phyloP scores from a whole-genome alignment of 2,797 vertebrate species.

The Falco concolor region DNA sequence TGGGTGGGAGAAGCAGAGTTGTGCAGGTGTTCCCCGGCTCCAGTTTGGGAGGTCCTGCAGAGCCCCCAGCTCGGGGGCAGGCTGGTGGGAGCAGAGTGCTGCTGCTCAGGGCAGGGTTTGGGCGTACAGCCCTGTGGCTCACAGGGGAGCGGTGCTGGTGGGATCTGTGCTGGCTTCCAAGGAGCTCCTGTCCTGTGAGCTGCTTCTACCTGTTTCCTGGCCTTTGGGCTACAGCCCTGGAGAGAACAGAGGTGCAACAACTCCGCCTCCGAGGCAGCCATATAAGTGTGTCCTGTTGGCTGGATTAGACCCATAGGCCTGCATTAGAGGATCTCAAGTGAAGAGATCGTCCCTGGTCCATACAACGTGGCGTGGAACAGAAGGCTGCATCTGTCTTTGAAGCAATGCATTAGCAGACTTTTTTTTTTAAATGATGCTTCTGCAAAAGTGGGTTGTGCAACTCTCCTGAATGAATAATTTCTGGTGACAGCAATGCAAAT shows the following conservation, averaged over 20 bases:
- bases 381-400: not conserved
- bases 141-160: not conserved
- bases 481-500: not conserved
- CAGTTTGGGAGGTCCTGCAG: not conserved
- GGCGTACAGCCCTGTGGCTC: not conserved
- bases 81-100: not conserved
- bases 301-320: not conserved
- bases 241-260: not conserved
- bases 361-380: not conserved
- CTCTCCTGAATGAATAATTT: not conserved
- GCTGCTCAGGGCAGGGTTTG: not conserved
- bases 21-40: not conserved
- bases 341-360: not conserved
- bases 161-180: not conserved
- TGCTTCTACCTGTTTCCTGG: not conserved
- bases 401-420: not conserved
- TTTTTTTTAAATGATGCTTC: not conserved
- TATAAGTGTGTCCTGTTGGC: rapidly evolving
- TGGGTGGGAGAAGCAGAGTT: not conserved
- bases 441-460: not conserved
- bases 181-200: not conserved
- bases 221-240: not conserved
- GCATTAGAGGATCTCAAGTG: not conserved
- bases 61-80: not conserved
- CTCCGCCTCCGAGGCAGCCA: no score